Percentiles rank a stretch among this genome's conserved stretches.
phyloP scores from a whole-genome alignment of 2,888 invertebrate species.

The Agrotis clavis region DNA sequence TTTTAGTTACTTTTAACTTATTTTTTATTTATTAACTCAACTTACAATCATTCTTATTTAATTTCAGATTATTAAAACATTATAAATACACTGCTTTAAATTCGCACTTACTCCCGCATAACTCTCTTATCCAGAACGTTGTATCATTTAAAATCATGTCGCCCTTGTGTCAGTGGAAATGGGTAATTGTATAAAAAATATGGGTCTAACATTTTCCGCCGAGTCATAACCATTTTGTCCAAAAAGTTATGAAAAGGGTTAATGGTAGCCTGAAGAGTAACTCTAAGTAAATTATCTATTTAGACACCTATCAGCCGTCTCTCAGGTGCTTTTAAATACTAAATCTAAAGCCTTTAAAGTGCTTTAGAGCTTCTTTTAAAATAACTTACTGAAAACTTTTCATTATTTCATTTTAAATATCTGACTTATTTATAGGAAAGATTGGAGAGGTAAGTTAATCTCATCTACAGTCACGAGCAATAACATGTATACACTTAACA shows the following conservation, averaged over 20 bases:
- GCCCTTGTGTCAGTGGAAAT: neutral
- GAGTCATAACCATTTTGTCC: constrained; percentile 21
- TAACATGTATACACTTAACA: no score
- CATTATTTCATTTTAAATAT: constrained; percentile 34
- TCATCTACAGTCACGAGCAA: no score
- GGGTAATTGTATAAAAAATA: neutral
- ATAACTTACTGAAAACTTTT: constrained; percentile 45
- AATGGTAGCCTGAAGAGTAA: constrained; percentile 29
- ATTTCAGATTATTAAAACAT: no score
- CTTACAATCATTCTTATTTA: no score
- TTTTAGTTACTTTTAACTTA: no score
- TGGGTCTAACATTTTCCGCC: neutral
- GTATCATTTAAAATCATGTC: neutral
- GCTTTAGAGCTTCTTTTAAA: constrained; percentile 32
- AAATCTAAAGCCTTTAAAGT: constrained; percentile 30
- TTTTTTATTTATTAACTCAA: no score
- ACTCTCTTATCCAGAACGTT: neutral
- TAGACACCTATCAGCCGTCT: constrained; percentile 25
- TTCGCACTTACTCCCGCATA: neutral
- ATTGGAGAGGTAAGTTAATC: constrained; percentile 1
- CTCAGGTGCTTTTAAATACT: constrained; percentile 38
- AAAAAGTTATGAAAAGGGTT: constrained; percentile 47
- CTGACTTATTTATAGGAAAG: constrained; percentile 15
- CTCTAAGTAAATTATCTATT: constrained; percentile 47
- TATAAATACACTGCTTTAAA: neutral